Base-by-base conservation (phyloP, 2,113 vertebrate species). In the Pseudorasbora parva region DNA sequence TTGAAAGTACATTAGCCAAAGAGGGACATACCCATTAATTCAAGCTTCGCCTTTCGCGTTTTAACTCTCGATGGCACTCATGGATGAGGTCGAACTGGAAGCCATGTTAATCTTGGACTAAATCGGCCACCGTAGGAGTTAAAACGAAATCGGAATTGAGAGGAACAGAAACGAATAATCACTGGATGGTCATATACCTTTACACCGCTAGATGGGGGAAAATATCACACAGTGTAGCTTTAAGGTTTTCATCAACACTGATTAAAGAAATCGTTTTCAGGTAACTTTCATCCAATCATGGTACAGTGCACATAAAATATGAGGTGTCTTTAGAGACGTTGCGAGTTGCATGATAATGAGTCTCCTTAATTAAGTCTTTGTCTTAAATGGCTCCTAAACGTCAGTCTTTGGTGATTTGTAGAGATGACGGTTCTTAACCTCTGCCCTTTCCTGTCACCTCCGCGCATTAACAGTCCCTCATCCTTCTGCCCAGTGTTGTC, bases 401-500 rank as follows among this genome's bases (percentile, higher is more conserved):
- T 78, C 76, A 78, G 33, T 45, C 8, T 15, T 41, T 45, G 37
- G 54, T 78, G 56, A 78, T 78, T 57, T 78, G 30, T 43, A 21
- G 76, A 23, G 27, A 41, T 60, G 21, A 60, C 5, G 30, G 33
- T 43, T 78, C 60, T 68, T 68, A 21, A 80, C 78, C 78, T 51
- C 10, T 51, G 43, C 12, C 41, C 78, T 80, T 59, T 51, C 15
- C 59, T 43, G 78, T 51, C 78, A 80, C 25, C 60, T 80, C 3
- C 41, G n/a, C 51, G 78, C 78, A 91, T 86, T 77, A 90, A 87
- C 86, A 84, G 85, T 87, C 82, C 25, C n/a, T 60, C 78, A n/a
- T 81, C 21, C 25, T 54, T 69, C 27, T 11, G 1, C 10, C 45
- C 27, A 64, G 4, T 6, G 33, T 23, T 6, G 5, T 45, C 21